A percentile compares a stretch with the other conserved stretches of the same genome.
Conservation (phyloP, 1,140 invertebrate species). For the Protaetia brevitarsis region DNA sequence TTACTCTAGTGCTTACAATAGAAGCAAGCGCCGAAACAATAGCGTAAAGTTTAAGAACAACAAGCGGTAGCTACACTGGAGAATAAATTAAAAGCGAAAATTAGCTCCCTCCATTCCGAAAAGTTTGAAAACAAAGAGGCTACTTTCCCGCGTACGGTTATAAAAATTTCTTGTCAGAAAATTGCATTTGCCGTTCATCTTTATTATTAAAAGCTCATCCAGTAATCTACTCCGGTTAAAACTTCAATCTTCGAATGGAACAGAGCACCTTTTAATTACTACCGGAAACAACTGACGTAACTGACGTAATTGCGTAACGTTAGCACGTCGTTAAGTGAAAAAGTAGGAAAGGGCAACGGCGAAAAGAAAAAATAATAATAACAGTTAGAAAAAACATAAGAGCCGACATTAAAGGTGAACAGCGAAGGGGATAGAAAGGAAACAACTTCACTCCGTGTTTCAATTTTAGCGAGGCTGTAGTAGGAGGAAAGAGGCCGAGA, state of each 20-base stretch:
- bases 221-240: not conserved
- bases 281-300: not conserved
- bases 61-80: too few species aligned
- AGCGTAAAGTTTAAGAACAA: too few species aligned
- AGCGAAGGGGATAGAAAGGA: not conserved
- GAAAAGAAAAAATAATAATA: not conserved
- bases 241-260: constrained; percentile 1
- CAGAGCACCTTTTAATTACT: constrained; percentile 10
- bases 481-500: not conserved
- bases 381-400: not conserved
- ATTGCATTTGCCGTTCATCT: not conserved
- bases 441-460: not conserved
- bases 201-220: not conserved
- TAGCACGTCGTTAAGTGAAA: constrained; percentile 9
- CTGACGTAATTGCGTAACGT: not conserved
- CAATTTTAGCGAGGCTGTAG: not conserved
- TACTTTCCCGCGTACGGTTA: not conserved
- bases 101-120: too few species aligned
- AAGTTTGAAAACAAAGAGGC: too few species aligned
- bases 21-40: too few species aligned
- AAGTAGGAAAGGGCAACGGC: not conserved
- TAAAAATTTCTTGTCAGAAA: not conserved
- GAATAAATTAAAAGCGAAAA: too few species aligned
- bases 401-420: not conserved
- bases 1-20: too few species aligned